Base-by-base conservation (phyloP, 2,113 vertebrate genomes). In the Macrotis lagotis region DNA sequence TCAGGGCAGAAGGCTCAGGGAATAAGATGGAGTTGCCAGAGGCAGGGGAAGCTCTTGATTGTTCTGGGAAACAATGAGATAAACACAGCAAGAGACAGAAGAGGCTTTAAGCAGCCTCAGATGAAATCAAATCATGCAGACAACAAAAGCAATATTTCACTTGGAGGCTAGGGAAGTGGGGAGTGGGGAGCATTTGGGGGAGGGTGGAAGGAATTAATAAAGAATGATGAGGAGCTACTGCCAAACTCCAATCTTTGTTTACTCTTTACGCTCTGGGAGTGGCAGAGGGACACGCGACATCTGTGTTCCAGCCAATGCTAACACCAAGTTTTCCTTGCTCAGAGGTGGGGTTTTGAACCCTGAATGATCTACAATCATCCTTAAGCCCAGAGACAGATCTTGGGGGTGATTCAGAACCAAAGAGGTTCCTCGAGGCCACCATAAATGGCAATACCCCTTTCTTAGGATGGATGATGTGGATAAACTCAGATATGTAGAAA, bases 11-110 rank as follows among this genome's bases (percentile, higher is more conserved):
- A 93, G 92, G 47, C 90, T 90, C n/a, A 0, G 0, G 93, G 90
- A 96, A 93, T 53, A 92, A 66, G 89, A 92, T 24, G 55, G 55
- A 92, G 88, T 92, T 92, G 92, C 94, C 83, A 93, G 93, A 89
- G 93, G 59, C 88, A 92, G 88, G 92, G 95, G 94, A 96, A 97
- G 89, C 92, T 88, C 59, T 97, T 74, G 92, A 96, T 94, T 97
- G 93, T 97, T 96, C 97, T 94, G 95, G 97, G 94, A 97, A 98
- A 97, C 96, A 98, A 93, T 97, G 95, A 94, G 97, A 97, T 93
- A 96, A 98, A 97, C 95, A 96, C 59, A 93, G 96, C 1, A 0
- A 95, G 89, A 94, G 92, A 93, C 26, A 89, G 94, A 89, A 0
- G 7, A 93, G 90, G 94, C 92, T 92, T 94, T 90, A 91, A 92